Evolutionary conservation across 2,888 invertebrate species (phyloP), one percentile per base, ranked within the genome.

Genomic region (Spodoptera picta): DNA sequence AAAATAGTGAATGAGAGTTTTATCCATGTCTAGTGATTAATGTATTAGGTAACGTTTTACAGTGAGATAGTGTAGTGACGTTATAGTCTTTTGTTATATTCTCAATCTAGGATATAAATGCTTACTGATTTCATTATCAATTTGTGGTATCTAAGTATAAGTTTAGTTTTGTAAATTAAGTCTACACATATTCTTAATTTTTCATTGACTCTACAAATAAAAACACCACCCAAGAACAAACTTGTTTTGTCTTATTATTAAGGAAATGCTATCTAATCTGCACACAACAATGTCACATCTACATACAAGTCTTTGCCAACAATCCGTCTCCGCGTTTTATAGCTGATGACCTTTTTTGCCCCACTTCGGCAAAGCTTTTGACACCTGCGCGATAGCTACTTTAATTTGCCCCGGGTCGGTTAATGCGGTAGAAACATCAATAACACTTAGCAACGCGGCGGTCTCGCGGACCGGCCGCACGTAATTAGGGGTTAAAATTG

Each of bases 261-360:
- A 11, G 3, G 27, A 27, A 27, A 5, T 2, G 4, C 27, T 27
- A 27, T 27, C n/a, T 12, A 27, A 41, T 12, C 1, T 6, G 1
- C 3, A 23, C 14, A 46, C 12, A 1, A 4, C 41, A 19, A 41
- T 69, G 75, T 75, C 79, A 24, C 42, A 57, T 81, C 80, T 80
- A 69, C 66, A 36, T 27, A 14, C 23, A 67, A 65, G 61, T 88
- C 90, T 89, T 67, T 87, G 88, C 23, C 77, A 68, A 65, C 85
- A 82, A 85, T 86, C 86, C 83, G 80, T 80, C 81, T 78, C 80
- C 84, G 77, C 84, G 87, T 87, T 88, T 89, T 87, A 86, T 84
- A 78, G 82, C 87, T 92, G 93, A 93, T 93, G 92, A 92, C 87
- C 90, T 90, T 94, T 94, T 94, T 93, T 93, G 89, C 85, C 79